Conservation (phyloP, 2,888 invertebrate genomes). For the Hypolimnas misippus region DNA sequence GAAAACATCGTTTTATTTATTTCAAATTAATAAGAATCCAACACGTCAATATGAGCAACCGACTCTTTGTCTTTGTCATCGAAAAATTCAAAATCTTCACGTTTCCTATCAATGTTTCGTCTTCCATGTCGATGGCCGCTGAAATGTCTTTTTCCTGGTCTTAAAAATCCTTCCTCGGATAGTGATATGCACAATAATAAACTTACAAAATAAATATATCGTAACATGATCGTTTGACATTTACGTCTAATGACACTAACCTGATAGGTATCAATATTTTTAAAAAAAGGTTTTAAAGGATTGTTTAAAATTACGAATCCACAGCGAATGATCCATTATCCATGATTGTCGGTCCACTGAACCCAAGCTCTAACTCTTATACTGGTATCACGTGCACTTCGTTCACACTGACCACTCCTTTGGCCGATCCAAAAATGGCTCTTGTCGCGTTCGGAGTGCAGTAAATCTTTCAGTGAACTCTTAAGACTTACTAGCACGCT, state of each 20-base stretch:
- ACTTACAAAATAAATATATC: slow-evolving; percentile 44
- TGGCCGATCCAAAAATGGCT: no score
- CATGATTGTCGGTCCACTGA: no score
- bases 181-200: slow-evolving; percentile 42
- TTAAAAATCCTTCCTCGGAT: slow-evolving; percentile 31
- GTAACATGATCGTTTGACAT: slow-evolving; percentile 46
- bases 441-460: no score
- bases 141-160: slow-evolving; percentile 20
- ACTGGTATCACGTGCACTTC: no score
- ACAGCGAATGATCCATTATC: no score
- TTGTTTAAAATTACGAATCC: no score
- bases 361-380: no score
- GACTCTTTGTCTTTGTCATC: slow-evolving; percentile 49
- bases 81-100: slow-evolving; percentile 36
- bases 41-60: slow-evolving; percentile 58
- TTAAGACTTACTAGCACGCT: no score
- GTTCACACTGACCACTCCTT: no score
- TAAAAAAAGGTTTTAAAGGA: neutral
- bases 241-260: slow-evolving; percentile 13
- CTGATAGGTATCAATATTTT: neutral
- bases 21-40: no score
- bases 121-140: neutral
- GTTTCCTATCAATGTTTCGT: slow-evolving; percentile 25
- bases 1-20: no score
- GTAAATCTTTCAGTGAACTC: no score